Evolutionary conservation across 2,797 vertebrate species (phyloP), one percentile per base, ranked within the genome.

Genomic region (Synanceia verrucosa): DNA sequence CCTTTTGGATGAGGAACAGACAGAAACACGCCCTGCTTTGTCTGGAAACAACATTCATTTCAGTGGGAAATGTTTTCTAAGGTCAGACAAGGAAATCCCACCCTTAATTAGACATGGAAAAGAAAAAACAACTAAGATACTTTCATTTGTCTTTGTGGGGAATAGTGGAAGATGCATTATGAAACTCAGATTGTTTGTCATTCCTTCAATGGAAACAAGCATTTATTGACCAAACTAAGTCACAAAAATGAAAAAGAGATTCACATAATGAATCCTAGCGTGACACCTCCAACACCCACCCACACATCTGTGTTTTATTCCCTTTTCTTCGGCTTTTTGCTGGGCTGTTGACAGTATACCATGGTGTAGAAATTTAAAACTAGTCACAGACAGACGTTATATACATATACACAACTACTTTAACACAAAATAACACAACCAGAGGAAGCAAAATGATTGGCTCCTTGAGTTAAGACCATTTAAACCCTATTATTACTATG

Each of bases 11-110:
- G 9, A 68, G 77, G 78, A 83, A 78, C 75, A 86, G 79, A 85
- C 67, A 81, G 51, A 13, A 71, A 71, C 67, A 86, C 84, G n/a
- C 84, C 86, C 78, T 39, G 75, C 84, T 90, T 89, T 89, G 88
- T 89, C 86, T 88, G 83, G 76, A 85, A 89, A 87, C 83, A 85
- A 84, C 78, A 82, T 82, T 84, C 60, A 66, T 73, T 84, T 76
- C n/a, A 83, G 66, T 41, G 65, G 81, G 63, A 81, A 81, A 76
- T 31, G 68, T 64, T 81, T 76, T 78, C 71, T 64, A 28, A 57
- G 82, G 77, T 78, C 82, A 72, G 52, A 58, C 34, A 11, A 86
- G 89, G 86, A 91, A 90, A 86, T 89, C 75, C 85, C 87, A 70
- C 79, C 90, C 86, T 87, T 61, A 60, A 76, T 78, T 84, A 74